Evolutionary conservation across 2,888 invertebrate species (phyloP), one percentile per base, ranked within the genome.

Genomic region (Ectemnius continuus): DNA sequence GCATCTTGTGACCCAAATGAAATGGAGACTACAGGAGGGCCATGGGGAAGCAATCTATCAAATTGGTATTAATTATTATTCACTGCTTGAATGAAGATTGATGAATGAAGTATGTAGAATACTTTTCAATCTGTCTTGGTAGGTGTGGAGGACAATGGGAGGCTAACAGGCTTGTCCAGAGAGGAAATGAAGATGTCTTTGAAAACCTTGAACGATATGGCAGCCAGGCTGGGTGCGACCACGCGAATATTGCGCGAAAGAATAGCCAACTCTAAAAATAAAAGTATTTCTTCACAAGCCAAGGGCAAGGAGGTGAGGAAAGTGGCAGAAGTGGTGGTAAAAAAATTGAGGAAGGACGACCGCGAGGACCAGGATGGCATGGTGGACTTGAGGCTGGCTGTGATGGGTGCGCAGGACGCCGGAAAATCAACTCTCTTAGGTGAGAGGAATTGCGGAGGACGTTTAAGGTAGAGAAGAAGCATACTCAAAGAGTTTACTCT

Each of bases 31-130:
- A 11, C 94, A 97, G 0, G 98, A 98, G 91, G 98, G 99, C 36
- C 97, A 98, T 81, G 99, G 99, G 0, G 97, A 98, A 91, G 99
- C 99, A 0, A 97, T 99, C 78, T 99, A 99, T 92, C 98, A 99
- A 91, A 96, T 99, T 63, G 99, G 91, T 91, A 71, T 13, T 36
- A 20, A 71, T 45, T 36, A n/a, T n/a, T 60, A 47, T 59, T 2
- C 8, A 6, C 28, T 14, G 3, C 4, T 11, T 13, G 20, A 11
- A 16, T 46, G 3, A 20, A 6, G 45, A 52, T 2, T 1, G 46
- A 45, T 5, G 6, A 13, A 0, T 46, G 11, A 1, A 16, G 18
- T 48, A 1, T 26, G 0, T 8, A 36, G 6, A 36, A 11, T 58
- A 14, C 0, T 65, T 14, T 57, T 16, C 13, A 20, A 57, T n/a